phyloP scores from a whole-genome alignment of 2,888 invertebrate species.

The Mesopsocus fuscifrons region DNA sequence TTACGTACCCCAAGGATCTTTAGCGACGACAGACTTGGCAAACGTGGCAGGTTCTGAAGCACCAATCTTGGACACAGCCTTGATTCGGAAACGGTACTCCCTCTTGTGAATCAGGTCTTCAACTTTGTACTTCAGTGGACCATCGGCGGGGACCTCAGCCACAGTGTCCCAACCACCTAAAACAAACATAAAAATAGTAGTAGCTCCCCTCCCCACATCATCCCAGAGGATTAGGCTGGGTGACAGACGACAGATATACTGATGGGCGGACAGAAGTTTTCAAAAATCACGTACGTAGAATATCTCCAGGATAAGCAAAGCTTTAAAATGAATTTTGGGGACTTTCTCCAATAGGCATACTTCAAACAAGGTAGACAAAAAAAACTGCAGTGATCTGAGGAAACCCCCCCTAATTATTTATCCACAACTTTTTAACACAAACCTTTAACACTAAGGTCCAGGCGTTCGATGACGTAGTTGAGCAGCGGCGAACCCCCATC shows the following conservation, averaged over 20 bases:
- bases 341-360: too few species aligned
- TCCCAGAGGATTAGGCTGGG: too few species aligned
- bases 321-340: too few species aligned
- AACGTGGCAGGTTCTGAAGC: slow-evolving; percentile 80
- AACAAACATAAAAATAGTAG: slow-evolving; percentile 4
- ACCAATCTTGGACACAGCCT: slow-evolving; percentile 85
- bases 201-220: too few species aligned
- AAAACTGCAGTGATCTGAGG: too few species aligned
- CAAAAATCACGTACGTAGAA: too few species aligned
- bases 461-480: slow-evolving; percentile 79
- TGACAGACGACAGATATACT: too few species aligned
- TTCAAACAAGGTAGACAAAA: too few species aligned
- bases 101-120: slow-evolving; percentile 77
- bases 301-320: too few species aligned
- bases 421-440: too few species aligned
- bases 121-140: slow-evolving; percentile 45
- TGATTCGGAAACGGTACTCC: slow-evolving; percentile 86
- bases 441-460: slow-evolving; percentile 31
- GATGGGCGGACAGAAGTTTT: too few species aligned
- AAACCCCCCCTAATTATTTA: too few species aligned
- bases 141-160: slow-evolving; percentile 51
- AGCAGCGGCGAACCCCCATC: slow-evolving; percentile 72
- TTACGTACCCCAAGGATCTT: slow-evolving; percentile 89
- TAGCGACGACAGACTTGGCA: slow-evolving; percentile 73
- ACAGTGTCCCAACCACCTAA: slow-evolving; percentile 68